These are phyloP conservation scores for Sorex maritimensis DNA, from an alignment of 2,797 vertebrate genomes.

Conservation along the genomic window DNA sequence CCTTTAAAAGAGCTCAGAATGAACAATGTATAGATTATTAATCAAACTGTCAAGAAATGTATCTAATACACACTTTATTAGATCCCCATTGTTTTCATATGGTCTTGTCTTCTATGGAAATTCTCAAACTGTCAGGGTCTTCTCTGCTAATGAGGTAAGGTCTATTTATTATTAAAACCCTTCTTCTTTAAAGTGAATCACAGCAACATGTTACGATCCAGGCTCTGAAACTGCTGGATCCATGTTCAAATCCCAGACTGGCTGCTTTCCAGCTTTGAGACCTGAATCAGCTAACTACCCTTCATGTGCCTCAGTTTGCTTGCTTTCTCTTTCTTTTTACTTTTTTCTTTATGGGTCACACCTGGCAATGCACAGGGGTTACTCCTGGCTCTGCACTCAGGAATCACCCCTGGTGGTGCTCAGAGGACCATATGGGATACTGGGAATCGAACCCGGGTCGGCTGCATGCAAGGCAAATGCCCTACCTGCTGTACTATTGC, in stretches of 20 bases:
- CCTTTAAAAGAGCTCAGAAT: conserved; percentile 67
- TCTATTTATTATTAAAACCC: conserved; percentile 40
- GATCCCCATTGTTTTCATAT: conserved; percentile 60
- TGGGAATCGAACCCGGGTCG: too few species aligned
- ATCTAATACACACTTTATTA: conserved; percentile 58
- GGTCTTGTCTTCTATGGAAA: background rate
- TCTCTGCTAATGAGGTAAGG: background rate
- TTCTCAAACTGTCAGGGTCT: conserved; percentile 16
- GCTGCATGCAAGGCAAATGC: too few species aligned
- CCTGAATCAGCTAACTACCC: background rate
- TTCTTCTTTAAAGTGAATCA: conserved; percentile 31
- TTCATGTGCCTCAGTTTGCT: conserved; percentile 24
- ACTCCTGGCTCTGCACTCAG: too few species aligned
- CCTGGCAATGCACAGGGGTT: too few species aligned
- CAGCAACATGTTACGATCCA: background rate
- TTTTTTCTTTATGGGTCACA: too few species aligned
- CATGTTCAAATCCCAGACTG: background rate
- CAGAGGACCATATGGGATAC: too few species aligned
- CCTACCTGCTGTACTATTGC: too few species aligned
- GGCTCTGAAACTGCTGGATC: background rate
- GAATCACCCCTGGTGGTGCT: too few species aligned
- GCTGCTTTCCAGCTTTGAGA: background rate
- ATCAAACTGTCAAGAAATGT: conserved; percentile 68
- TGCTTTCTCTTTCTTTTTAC: too few species aligned
- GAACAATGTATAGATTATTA: conserved; percentile 65